Evolutionary conservation across 2,888 invertebrate genomes (phyloP).

Genomic region (Quadroppia sp.): DNA sequence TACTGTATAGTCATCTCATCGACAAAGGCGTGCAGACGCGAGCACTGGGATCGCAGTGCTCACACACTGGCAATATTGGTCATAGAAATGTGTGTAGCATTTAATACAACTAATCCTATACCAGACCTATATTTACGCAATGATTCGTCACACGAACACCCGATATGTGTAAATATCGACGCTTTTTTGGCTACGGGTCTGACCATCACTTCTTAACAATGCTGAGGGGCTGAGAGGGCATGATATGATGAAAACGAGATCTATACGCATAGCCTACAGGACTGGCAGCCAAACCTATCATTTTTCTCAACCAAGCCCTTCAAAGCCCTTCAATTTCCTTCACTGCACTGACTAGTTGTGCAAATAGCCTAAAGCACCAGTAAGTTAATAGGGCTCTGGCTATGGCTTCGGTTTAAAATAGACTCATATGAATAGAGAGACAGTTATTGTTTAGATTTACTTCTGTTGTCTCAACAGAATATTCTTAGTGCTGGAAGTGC

Average conservation of each 20-base stretch:
- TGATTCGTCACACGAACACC: constrained; percentile 30
- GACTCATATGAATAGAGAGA: constrained; percentile 33
- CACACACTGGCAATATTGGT: neutral
- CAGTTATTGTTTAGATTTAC: constrained; percentile 35
- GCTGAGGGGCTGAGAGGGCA: neutral
- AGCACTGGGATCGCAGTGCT: neutral
- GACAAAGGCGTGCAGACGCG: constrained; percentile 35
- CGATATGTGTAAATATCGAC: constrained; percentile 34
- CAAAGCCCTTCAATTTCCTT: constrained; percentile 38
- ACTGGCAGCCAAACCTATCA: constrained; percentile 31
- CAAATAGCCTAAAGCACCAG: constrained; percentile 26
- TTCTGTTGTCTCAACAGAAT: constrained; percentile 31
- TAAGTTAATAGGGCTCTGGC: constrained; percentile 34
- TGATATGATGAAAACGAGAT: constrained; percentile 35
- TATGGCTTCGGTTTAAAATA: constrained; percentile 25
- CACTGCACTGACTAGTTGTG: constrained; percentile 34
- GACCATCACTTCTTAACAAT: constrained; percentile 34
- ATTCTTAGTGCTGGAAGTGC: neutral
- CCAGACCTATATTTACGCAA: constrained; percentile 32
- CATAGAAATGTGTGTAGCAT: neutral
- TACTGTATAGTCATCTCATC: constrained; percentile 24
- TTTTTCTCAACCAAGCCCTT: constrained; percentile 37
- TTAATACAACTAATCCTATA: constrained; percentile 30
- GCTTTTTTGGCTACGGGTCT: constrained; percentile 23
- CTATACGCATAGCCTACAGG: constrained; percentile 35